A percentile compares a stretch with the other conserved stretches of the same genome.
Conservation (phyloP, 2,113 vertebrate genomes). For the Megalops atlanticus region DNA sequence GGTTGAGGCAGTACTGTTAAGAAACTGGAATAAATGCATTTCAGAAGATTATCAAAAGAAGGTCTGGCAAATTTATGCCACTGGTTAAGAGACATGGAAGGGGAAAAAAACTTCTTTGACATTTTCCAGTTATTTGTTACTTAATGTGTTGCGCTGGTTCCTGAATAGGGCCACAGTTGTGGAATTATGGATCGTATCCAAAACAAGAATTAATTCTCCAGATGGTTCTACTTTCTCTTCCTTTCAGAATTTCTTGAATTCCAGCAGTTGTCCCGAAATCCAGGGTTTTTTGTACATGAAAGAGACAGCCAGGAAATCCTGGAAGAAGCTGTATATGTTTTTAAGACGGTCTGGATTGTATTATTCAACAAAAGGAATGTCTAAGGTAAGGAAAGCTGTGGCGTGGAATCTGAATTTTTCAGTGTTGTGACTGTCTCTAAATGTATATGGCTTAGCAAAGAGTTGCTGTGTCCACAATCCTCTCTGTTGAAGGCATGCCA, state of each 20-base stretch:
- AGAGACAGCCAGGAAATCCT: constrained; percentile 90
- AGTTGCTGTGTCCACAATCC: background rate
- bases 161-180: constrained; percentile 1
- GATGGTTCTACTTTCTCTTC: constrained; percentile 9
- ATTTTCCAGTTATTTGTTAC: background rate
- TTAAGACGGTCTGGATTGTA: constrained; percentile 94
- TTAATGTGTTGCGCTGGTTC: background rate
- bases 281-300: constrained; percentile 94
- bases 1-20: background rate
- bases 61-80: background rate
- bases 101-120: background rate
- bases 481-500: background rate
- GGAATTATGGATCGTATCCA: background rate
- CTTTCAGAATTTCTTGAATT: constrained; percentile 88
- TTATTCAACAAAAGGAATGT: constrained; percentile 94
- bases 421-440: background rate
- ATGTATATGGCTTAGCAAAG: background rate
- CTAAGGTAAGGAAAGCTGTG: constrained; percentile 76
- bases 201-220: background rate
- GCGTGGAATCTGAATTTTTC: background rate
- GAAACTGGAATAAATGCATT: background rate
- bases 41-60: background rate
- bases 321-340: constrained; percentile 94
- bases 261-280: constrained; percentile 93
- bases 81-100: background rate